Conservation (phyloP, 2,888 invertebrate species). For the Drepana falcataria region DNA sequence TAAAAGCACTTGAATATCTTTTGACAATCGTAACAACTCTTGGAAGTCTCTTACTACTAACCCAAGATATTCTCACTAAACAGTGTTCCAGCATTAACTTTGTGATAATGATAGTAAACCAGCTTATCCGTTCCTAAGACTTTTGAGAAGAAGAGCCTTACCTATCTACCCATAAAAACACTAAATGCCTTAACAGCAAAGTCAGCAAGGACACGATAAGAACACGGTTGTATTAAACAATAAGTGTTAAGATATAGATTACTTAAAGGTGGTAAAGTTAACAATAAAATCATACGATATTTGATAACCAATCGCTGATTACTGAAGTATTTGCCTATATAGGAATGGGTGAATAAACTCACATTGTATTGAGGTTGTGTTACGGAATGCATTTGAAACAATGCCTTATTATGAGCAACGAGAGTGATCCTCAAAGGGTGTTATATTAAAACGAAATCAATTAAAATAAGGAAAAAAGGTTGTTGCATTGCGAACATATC, state of each 20-base stretch:
- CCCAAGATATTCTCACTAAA: too few relatives aligned
- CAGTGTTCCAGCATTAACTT: too few relatives aligned
- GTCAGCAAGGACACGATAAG: background rate
- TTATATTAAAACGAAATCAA: background rate
- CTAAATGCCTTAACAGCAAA: background rate
- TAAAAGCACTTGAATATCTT: too few relatives aligned
- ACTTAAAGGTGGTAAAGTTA: background rate
- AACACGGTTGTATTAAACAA: constrained; percentile 1
- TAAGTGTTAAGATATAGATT: background rate
- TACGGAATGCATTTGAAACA: background rate
- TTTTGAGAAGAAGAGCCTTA: too few relatives aligned
- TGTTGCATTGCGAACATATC: background rate
- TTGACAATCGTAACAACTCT: too few relatives aligned
- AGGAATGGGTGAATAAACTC: constrained; percentile 18
- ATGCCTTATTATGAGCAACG: background rate
- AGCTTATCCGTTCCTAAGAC: too few relatives aligned
- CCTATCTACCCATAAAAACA: too few relatives aligned
- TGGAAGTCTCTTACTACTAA: too few relatives aligned
- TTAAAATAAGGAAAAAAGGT: background rate
- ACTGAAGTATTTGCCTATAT: constrained; percentile 18
- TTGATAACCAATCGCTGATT: constrained; percentile 30
- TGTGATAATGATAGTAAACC: too few relatives aligned
- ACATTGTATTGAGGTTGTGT: constrained; percentile 2
- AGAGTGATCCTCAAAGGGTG: background rate
- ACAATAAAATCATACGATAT: background rate